A percentile compares a stretch with the other conserved stretches of the same genome.
Conservation (phyloP, 2,113 vertebrate genomes). For the Eudyptes chrysolophus region DNA sequence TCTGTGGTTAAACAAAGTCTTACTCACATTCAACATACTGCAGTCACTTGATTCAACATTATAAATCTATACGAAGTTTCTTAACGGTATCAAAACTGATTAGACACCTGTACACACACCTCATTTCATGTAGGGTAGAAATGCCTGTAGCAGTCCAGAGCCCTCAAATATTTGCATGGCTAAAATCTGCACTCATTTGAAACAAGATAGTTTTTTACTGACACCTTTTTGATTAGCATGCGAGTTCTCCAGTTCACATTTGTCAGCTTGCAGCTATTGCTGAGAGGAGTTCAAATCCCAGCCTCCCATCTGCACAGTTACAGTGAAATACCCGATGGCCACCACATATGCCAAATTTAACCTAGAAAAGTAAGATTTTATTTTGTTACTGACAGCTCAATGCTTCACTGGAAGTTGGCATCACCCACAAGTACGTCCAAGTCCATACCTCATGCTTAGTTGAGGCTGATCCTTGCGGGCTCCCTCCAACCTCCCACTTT, state of each 20-base stretch:
- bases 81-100: constrained; percentile 13
- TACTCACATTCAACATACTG: background rate
- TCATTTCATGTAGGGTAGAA: background rate
- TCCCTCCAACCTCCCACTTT: background rate
- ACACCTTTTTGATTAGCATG: background rate
- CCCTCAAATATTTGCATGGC: background rate
- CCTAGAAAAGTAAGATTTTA: background rate
- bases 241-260: background rate
- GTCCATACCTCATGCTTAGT: background rate
- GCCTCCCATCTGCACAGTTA: background rate
- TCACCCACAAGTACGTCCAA: background rate
- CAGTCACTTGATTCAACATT: constrained; percentile 3
- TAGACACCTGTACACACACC: background rate
- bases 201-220: background rate
- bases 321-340: rapidly evolving
- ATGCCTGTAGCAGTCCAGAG: background rate
- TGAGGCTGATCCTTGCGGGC: background rate
- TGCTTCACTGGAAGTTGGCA: background rate
- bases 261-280: background rate
- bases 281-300: background rate
- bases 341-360: background rate
- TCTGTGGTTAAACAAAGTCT: background rate
- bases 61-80: background rate
- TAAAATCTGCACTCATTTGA: background rate
- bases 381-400: background rate